These are phyloP conservation scores for Sebastes reedi DNA, from an alignment of 2,797 vertebrate genomes.

Conservation along the genomic window DNA sequence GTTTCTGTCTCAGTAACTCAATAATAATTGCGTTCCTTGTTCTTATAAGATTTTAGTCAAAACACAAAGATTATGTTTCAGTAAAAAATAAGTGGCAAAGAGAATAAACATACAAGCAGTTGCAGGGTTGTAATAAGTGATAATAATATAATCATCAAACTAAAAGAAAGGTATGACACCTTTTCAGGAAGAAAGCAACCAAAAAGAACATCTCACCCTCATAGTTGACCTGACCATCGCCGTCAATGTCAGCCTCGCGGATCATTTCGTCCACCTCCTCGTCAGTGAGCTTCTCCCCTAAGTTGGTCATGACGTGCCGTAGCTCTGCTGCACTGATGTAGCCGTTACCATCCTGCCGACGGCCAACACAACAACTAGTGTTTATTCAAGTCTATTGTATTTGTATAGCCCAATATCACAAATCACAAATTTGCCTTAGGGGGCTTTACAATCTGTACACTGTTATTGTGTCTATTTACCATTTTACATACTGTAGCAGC, in stretches of 20 bases:
- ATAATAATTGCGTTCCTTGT: neutral
- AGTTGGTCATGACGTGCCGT: constrained; percentile 93
- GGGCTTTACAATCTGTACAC: too few species aligned
- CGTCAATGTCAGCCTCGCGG: constrained; percentile 91
- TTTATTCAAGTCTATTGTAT: too few species aligned
- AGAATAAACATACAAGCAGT: neutral
- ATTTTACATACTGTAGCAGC: neutral
- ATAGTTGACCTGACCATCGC: constrained; percentile 93
- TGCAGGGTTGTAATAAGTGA: neutral
- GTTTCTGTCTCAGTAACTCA: neutral
- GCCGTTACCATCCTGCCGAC: constrained; percentile 87
- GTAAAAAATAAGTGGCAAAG: neutral
- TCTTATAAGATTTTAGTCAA: neutral
- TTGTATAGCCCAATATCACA: too few species aligned
- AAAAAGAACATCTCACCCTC: constrained; percentile 81
- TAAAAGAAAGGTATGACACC: neutral
- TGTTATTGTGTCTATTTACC: neutral
- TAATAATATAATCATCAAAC: neutral
- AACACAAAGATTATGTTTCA: neutral
- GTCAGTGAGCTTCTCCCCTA: constrained; percentile 91
- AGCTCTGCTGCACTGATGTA: constrained; percentile 92
- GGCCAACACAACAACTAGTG: neutral
- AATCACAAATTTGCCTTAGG: too few species aligned
- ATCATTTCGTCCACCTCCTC: constrained; percentile 95
- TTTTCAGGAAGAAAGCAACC: neutral